Percentiles rank a stretch among this genome's conserved stretches.
These are phyloP conservation scores for Leptoteleia sp. DNA, from an alignment of 1,140 invertebrate genomes.

Conservation along the genomic window DNA sequence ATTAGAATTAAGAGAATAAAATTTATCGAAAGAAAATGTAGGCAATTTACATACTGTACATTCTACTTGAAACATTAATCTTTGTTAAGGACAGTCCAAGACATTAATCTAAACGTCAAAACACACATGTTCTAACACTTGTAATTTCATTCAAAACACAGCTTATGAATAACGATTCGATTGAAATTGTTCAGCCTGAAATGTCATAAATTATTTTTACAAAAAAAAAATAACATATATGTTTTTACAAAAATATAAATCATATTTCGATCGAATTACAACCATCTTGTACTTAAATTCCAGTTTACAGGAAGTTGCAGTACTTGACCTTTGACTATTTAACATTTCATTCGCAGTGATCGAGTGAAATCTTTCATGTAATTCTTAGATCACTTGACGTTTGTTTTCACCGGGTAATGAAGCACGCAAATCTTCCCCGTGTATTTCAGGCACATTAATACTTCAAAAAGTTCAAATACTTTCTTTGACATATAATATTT, in stretches of 20 bases:
- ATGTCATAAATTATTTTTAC: conserved; percentile 6
- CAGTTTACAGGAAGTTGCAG: conserved; percentile 1
- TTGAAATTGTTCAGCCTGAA: background rate
- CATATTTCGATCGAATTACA: too few species aligned
- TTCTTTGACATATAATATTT: conserved; percentile 9
- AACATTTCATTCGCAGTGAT: conserved; percentile 25
- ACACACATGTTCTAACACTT: conserved; percentile 6
- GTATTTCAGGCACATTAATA: conserved; percentile 11
- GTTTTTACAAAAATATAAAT: too few species aligned
- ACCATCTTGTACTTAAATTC: background rate
- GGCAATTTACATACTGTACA: background rate
- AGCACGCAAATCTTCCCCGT: conserved; percentile 5
- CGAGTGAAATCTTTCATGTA: too few species aligned
- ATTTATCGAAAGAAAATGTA: background rate
- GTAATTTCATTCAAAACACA: conserved; percentile 33
- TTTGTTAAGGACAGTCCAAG: background rate
- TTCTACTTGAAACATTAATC: conserved; percentile 18
- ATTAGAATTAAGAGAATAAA: too few species aligned
- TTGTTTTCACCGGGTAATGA: conserved; percentile 15
- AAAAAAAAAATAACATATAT: too few species aligned
- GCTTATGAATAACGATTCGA: conserved; percentile 2
- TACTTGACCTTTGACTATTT: conserved; percentile 41
- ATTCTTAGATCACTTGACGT: conserved; percentile 30
- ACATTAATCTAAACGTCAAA: conserved; percentile 30
- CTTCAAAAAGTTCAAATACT: conserved; percentile 12